These are phyloP conservation scores for Brachynemurus nebulosus DNA, from an alignment of 2,888 invertebrate genomes.

Conservation along the genomic window DNA sequence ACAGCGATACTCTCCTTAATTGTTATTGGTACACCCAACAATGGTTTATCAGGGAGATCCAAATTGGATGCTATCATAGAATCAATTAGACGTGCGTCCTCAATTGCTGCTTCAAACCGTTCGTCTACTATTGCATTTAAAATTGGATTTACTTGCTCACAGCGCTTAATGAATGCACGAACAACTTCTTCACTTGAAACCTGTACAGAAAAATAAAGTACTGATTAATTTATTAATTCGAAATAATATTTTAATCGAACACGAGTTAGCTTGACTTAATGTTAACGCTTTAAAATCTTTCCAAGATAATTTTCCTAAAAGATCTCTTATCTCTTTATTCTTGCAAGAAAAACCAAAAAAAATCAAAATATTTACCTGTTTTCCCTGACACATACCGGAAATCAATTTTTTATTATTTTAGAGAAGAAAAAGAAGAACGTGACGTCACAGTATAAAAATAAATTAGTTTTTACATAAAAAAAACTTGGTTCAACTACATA, in stretches of 20 bases:
- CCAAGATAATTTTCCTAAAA: no score
- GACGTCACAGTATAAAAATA: no score
- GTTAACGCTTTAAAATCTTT: no score
- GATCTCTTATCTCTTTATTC: constrained; percentile 22
- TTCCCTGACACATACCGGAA: no score
- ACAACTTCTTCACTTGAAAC: constrained; percentile 56
- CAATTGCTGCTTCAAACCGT: constrained; percentile 57
- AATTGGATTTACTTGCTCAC: constrained; percentile 61
- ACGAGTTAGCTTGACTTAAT: no score
- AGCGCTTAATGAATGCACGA: constrained; percentile 57
- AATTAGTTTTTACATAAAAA: no score
- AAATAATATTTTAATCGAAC: not conserved
- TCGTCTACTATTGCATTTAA: constrained; percentile 72
- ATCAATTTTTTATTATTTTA: no score
- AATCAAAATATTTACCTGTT: no score
- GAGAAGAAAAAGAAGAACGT: no score
- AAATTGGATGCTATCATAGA: constrained; percentile 43
- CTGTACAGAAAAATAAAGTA: constrained; percentile 32
- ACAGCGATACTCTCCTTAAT: constrained; percentile 72
- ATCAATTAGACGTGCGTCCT: constrained; percentile 62
- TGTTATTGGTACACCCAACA: constrained; percentile 74
- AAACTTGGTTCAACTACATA: no score
- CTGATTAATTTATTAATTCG: not conserved
- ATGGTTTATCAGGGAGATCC: constrained; percentile 43
- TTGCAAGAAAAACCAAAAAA: constrained; percentile 4